phyloP scores from a whole-genome alignment of 2,797 vertebrate genomes.

The Echiichthys vipera region DNA sequence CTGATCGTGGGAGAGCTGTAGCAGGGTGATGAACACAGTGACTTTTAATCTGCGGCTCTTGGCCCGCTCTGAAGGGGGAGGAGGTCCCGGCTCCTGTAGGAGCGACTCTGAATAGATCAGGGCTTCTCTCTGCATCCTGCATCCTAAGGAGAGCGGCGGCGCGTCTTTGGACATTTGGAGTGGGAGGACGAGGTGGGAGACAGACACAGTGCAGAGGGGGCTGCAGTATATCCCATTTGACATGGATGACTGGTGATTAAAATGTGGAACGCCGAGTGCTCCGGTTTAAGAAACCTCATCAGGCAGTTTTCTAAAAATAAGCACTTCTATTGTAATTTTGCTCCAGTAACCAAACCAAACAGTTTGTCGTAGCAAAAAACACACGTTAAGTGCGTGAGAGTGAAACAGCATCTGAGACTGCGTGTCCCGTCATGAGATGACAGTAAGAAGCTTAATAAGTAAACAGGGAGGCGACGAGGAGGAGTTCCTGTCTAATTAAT shows the following conservation, averaged over 20 bases:
- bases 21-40: constrained; percentile 70
- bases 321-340: constrained; percentile 34
- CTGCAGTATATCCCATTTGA: constrained; percentile 62
- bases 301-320: constrained; percentile 64
- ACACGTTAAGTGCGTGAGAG: not conserved
- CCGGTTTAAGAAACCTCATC: constrained; percentile 62
- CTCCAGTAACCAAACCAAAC: constrained; percentile 26
- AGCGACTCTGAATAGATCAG: constrained; percentile 74
- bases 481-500: constrained; percentile 64
- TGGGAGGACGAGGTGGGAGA: constrained; percentile 62
- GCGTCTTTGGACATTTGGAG: constrained; percentile 63
- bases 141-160: constrained; percentile 68
- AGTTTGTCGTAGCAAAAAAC: constrained; percentile 7
- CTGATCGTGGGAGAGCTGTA: constrained; percentile 69
- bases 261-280: constrained; percentile 60
- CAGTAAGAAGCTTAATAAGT: constrained; percentile 52
- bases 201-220: constrained; percentile 39
- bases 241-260: constrained; percentile 67
- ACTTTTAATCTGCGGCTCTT: constrained; percentile 75
- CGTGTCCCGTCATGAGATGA: constrained; percentile 43
- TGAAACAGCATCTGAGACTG: constrained; percentile 10
- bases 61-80: constrained; percentile 55
- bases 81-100: constrained; percentile 62
- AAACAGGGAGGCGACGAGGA: constrained; percentile 52
- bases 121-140: constrained; percentile 62